phyloP scores from a whole-genome alignment of 2,888 invertebrate species.

The Heterodera filipjevi region DNA sequence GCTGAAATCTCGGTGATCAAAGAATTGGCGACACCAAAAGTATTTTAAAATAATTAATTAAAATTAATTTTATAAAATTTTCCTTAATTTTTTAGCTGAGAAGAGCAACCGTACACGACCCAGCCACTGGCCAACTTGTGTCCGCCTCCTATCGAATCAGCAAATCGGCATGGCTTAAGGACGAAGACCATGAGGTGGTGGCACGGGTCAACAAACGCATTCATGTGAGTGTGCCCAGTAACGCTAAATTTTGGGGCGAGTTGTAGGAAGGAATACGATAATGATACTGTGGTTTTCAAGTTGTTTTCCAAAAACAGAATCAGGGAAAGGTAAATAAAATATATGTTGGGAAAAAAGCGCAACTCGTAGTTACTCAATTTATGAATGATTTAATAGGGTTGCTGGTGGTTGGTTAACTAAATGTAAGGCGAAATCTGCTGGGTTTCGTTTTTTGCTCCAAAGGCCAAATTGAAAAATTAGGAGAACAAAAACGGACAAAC shows the following conservation, averaged over 20 bases:
- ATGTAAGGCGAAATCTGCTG: too few species aligned
- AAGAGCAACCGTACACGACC: slow-evolving; percentile 65
- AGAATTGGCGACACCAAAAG: slow-evolving; percentile 82
- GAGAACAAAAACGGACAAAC: too few species aligned
- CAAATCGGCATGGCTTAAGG: slow-evolving; percentile 80
- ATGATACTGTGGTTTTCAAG: not conserved
- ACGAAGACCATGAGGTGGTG: slow-evolving; percentile 79
- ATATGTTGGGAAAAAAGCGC: not conserved
- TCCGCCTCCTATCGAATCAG: slow-evolving; percentile 87
- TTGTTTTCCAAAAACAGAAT: too few species aligned
- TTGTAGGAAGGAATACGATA: not conserved
- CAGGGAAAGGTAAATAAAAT: too few species aligned
- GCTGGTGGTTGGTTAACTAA: too few species aligned
- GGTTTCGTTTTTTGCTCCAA: too few species aligned
- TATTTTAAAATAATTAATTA: slow-evolving; percentile 64
- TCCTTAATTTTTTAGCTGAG: slow-evolving; percentile 56
- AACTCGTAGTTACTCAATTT: too few species aligned
- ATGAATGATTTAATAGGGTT: too few species aligned
- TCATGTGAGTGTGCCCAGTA: slow-evolving; percentile 69
- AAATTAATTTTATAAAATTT: not conserved
- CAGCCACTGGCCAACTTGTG: slow-evolving; percentile 77
- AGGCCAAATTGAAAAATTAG: too few species aligned
- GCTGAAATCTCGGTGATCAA: slow-evolving; percentile 84
- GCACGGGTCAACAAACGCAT: slow-evolving; percentile 79
- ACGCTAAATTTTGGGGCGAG: not conserved